Percentiles rank a stretch among this genome's conserved stretches.
These are phyloP conservation scores for Ptychochromis oligacanthus DNA, from an alignment of 2,113 vertebrate species.

Conservation along the genomic window DNA sequence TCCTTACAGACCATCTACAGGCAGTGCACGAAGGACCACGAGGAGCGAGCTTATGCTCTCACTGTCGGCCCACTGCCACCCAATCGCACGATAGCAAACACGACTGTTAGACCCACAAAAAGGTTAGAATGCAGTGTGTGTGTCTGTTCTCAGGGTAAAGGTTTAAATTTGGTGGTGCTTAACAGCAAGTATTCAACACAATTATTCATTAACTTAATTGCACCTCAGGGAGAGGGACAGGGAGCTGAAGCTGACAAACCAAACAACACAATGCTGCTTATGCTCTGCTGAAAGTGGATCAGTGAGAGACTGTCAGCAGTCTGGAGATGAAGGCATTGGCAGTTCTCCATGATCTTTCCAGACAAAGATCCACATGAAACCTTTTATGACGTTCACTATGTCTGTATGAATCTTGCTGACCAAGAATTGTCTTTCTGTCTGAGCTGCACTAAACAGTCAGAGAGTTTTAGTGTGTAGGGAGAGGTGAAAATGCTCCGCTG, in stretches of 20 bases:
- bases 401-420: too few species aligned
- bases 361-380: background rate
- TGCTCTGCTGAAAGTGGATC: background rate
- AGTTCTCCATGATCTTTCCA: background rate
- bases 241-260: background rate
- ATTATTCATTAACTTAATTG: background rate
- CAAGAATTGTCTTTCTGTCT: too few species aligned
- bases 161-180: background rate
- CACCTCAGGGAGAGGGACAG: background rate
- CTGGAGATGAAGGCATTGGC: background rate
- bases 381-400: too few species aligned
- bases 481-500: too few species aligned
- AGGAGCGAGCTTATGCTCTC: slow-evolving; percentile 21
- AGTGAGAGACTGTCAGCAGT: background rate
- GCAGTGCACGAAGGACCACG: slow-evolving; percentile 77
- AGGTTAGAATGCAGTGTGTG: slow-evolving; percentile 56
- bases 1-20: slow-evolving; percentile 81
- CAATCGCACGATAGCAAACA: slow-evolving; percentile 71
- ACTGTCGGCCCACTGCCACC: slow-evolving; percentile 19
- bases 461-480: too few species aligned
- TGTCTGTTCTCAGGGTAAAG: background rate
- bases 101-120: slow-evolving; percentile 47
- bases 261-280: background rate
- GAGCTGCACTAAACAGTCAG: too few species aligned
- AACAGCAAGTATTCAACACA: background rate